These are phyloP conservation scores for Drosophila mayaguana DNA, from an alignment of 2,888 invertebrate genomes.

Conservation along the genomic window DNA sequence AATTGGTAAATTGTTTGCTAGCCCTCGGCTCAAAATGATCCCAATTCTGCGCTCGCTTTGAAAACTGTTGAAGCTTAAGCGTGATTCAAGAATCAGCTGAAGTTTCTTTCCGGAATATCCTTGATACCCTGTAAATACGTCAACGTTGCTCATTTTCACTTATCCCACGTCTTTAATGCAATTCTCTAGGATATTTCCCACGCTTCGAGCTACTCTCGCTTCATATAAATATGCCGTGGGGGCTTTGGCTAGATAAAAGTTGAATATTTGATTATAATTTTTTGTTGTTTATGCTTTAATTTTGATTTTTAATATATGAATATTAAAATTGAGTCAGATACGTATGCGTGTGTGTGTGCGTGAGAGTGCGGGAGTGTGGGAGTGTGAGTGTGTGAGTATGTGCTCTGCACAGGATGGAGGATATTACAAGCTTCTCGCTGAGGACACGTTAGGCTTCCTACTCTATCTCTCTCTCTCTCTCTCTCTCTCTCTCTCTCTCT, in stretches of 20 bases:
- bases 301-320: conserved; percentile 24
- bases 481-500: too few species aligned
- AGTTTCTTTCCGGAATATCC: too few species aligned
- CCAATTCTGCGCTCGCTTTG: too few species aligned
- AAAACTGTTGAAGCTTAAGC: too few species aligned
- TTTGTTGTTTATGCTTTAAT: conserved; percentile 23
- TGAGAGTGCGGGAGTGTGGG: too few species aligned
- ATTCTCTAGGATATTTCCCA: neutral
- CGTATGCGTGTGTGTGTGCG: neutral
- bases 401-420: conserved; percentile 2
- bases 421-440: conserved; percentile 28
- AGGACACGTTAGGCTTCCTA: conserved; percentile 1
- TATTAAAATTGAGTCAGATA: conserved; percentile 5
- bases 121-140: too few species aligned
- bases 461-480: neutral
- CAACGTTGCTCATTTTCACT: too few species aligned
- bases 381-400: neutral
- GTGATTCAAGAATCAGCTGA: too few species aligned
- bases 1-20: too few species aligned
- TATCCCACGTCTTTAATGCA: too few species aligned
- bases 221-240: neutral
- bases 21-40: too few species aligned
- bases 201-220: neutral
- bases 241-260: conserved; percentile 9
- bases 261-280: conserved; percentile 17